These are phyloP conservation scores for Strigops habroptila DNA, from an alignment of 2,113 vertebrate species.

Conservation along the genomic window DNA sequence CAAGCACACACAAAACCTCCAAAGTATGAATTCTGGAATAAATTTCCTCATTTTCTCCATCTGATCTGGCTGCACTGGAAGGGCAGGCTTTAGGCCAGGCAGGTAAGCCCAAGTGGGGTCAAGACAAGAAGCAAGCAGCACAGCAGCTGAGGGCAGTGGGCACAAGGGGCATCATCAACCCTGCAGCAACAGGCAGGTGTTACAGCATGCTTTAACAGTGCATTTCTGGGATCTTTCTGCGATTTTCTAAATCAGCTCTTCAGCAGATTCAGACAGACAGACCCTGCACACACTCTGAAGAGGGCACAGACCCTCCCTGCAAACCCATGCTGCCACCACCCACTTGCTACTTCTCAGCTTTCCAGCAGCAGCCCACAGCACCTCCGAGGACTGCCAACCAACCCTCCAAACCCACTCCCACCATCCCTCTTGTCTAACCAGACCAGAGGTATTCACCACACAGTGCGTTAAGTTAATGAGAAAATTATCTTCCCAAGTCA, in stretches of 20 bases:
- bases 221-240: neutral
- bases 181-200: too few relatives aligned
- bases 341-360: accelerated
- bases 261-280: neutral
- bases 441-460: neutral
- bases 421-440: neutral
- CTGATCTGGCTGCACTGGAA: too few relatives aligned
- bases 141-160: too few relatives aligned
- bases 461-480: accelerated
- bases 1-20: too few relatives aligned
- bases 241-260: neutral
- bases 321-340: accelerated
- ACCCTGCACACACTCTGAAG: neutral
- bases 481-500: neutral
- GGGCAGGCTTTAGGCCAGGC: too few relatives aligned
- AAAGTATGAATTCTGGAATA: too few relatives aligned
- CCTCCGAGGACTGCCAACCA: accelerated
- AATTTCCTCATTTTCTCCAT: too few relatives aligned
- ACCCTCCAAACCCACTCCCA: neutral
- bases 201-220: too few relatives aligned
- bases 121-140: too few relatives aligned
- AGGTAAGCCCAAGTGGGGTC: too few relatives aligned
- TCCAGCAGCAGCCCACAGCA: neutral
- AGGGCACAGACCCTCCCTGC: neutral
- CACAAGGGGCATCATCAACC: too few relatives aligned